phyloP scores from a whole-genome alignment of 2,797 vertebrate genomes.

The Dendrocincla tyrannina region DNA sequence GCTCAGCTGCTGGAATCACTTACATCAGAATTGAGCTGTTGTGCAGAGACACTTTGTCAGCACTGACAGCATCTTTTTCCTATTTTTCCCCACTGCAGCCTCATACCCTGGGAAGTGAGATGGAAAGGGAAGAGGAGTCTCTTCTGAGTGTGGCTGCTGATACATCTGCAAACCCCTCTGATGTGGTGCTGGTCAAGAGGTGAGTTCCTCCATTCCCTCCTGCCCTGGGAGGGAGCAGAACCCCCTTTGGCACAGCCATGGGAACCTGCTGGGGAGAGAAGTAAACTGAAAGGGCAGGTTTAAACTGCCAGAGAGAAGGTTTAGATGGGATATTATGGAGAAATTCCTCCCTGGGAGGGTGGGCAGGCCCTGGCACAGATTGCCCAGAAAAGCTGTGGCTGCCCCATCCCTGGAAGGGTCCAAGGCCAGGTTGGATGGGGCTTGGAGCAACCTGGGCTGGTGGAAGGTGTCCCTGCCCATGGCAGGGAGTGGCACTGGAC shows the following conservation, averaged over 20 bases:
- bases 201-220: background rate
- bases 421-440: background rate
- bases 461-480: background rate
- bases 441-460: rapidly evolving
- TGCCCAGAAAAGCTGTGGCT: background rate
- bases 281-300: background rate
- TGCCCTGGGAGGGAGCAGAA: background rate
- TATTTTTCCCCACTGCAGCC: background rate
- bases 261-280: background rate
- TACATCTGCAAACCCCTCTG: background rate
- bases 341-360: background rate
- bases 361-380: background rate
- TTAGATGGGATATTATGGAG: background rate
- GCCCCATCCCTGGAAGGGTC: background rate
- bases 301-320: background rate
- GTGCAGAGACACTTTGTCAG: background rate
- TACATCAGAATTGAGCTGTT: background rate
- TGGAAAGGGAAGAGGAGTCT: background rate
- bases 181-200: background rate
- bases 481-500: background rate
- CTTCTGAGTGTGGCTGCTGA: background rate
- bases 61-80: background rate
- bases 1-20: background rate
- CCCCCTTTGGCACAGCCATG: background rate
- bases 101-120: background rate